Conservation (phyloP, 2,113 vertebrate species). For the Theropithecus gelada region DNA sequence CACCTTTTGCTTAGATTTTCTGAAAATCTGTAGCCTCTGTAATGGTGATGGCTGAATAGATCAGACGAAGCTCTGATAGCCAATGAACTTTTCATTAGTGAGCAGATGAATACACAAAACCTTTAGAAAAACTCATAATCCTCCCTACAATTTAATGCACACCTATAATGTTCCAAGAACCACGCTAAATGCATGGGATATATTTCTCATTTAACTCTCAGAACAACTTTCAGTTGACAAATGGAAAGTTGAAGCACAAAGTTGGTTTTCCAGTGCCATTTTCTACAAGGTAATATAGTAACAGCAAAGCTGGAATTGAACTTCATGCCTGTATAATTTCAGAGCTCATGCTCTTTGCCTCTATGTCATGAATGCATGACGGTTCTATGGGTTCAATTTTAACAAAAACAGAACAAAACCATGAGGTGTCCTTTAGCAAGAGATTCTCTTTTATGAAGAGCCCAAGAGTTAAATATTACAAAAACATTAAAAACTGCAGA, state of each 20-base stretch:
- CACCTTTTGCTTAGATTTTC: constrained; percentile 2
- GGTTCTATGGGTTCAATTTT: background rate
- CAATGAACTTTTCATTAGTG: background rate
- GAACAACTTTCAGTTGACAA: background rate
- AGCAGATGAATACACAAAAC: background rate
- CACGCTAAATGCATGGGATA: background rate
- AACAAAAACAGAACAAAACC: background rate
- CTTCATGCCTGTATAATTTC: background rate
- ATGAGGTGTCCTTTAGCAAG: background rate
- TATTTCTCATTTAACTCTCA: background rate
- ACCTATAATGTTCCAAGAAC: background rate
- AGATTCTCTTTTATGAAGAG: background rate
- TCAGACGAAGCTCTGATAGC: background rate
- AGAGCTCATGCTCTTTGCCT: background rate
- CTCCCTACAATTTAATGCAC: background rate
- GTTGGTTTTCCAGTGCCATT: background rate
- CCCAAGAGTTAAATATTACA: background rate
- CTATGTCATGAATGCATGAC: background rate
- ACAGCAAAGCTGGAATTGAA: background rate
- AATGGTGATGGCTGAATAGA: background rate
- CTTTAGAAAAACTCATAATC: background rate
- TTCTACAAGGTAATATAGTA: background rate
- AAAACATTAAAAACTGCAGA: background rate
- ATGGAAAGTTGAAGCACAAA: background rate
- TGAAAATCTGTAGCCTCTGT: constrained; percentile 2